Evolutionary conservation across 2,797 vertebrate genomes (phyloP), one percentile per base, ranked within the genome.

Genomic region (Lepidocolaptes lacrymiger): DNA sequence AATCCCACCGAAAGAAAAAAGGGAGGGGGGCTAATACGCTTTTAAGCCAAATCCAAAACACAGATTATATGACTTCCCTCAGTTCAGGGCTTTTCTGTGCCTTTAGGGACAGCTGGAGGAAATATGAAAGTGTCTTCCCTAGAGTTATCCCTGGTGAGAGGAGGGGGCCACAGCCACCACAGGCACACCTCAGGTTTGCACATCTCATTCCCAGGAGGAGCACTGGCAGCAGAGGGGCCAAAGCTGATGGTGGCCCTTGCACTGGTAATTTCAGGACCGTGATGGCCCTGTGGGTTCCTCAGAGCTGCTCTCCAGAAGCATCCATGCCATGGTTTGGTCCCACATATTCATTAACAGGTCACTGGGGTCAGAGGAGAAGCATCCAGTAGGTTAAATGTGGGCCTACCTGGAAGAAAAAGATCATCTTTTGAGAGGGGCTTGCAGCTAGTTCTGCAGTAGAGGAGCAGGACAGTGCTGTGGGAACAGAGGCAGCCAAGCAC

Each of bases 21-120:
- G 9, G 36, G 51, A 39, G 49, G 85, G 44, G 17, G 39, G n/a
- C 52, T 73, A 89, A 73, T 63, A 69, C 0, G 1, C 59, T 89
- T 95, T 89, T 88, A 94, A 95, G 55, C 41, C 82, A 89, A 91
- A 95, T 71, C 80, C 80, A 86, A 88, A 94, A 44, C 55, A 41
- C 3, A 89, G 82, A 91, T 95, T 93, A 88, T 66, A 93, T 73
- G 73, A 93, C 92, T 96, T 96, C 73, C 85, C 73, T 89, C 82
- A 86, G 91, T 85, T 91, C 58, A 56, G 59, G 49, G 39, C 23
- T 91, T 88, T 88, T 92, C 69, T 90, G 48, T 39, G 67, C 63
- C 66, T 85, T 82, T 28, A 71, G 74, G 54, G 79, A 46, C 51
- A 79, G 52, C 74, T 85, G 67, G 52, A 89, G 93, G 74, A 93